phyloP scores from a whole-genome alignment of 2,113 vertebrate genomes.

The Oryctolagus cuniculus region mOryCun1.1 NC_091433.1:32241001-32241500 shows the following conservation, averaged over 20 bases:
- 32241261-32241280: neutral
- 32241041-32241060: neutral
- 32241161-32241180: neutral
- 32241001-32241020: neutral
- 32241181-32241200: neutral
- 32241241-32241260: neutral
- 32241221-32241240: neutral
- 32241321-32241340: neutral
- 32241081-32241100: neutral
- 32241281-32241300: constrained; percentile 19
- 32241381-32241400: neutral
- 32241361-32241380: neutral
- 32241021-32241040: neutral
- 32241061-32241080: neutral
- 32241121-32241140: neutral
- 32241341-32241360: neutral
- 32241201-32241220: neutral
- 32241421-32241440: neutral
- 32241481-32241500: neutral
- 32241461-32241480: neutral
- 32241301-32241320: neutral
- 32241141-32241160: neutral
- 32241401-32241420: neutral
- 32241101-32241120: constrained; percentile 10
- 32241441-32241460: constrained; percentile 1